Percentiles rank a stretch among this genome's conserved stretches.
These are phyloP conservation scores for Dolichopus griseipennis DNA, from an alignment of 2,888 invertebrate genomes.

Conservation along the genomic window DNA sequence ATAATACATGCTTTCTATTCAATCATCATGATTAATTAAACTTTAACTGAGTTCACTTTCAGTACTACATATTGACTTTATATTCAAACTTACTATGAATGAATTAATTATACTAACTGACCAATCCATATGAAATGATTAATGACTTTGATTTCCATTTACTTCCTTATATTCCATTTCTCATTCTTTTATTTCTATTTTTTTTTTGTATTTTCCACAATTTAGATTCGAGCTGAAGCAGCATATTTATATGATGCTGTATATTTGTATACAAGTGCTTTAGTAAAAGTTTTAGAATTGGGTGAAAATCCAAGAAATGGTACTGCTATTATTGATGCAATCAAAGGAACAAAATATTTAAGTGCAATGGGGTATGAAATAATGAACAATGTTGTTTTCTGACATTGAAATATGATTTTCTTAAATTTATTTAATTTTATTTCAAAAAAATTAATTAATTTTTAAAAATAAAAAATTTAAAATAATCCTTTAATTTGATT, in stretches of 20 bases:
- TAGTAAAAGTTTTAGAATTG: conserved; percentile 59
- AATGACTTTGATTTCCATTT: neutral
- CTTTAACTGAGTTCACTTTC: too few relatives aligned
- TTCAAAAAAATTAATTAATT: conserved; percentile 8
- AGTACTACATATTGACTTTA: too few relatives aligned
- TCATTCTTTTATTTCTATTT: too few relatives aligned
- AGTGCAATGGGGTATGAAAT: conserved; percentile 73
- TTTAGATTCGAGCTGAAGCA: conserved; percentile 75
- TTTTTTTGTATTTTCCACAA: conserved; percentile 7
- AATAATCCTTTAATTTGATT: conserved; percentile 18
- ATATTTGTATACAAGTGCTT: conserved; percentile 77
- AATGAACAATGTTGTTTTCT: too few relatives aligned
- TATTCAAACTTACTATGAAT: too few relatives aligned
- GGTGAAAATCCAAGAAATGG: conserved; percentile 69
- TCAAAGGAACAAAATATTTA: conserved; percentile 68
- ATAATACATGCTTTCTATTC: too few relatives aligned
- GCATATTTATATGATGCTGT: conserved; percentile 92
- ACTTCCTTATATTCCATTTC: neutral
- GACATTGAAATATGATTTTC: too few relatives aligned
- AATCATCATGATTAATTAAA: too few relatives aligned
- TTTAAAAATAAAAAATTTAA: conserved; percentile 13
- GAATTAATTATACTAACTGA: too few relatives aligned
- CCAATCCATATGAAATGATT: neutral
- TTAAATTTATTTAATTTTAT: too few relatives aligned
- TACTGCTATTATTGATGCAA: conserved; percentile 64